Evolutionary conservation across 1,140 invertebrate species (phyloP).

Genomic region (Drosophila aff.): DNA sequence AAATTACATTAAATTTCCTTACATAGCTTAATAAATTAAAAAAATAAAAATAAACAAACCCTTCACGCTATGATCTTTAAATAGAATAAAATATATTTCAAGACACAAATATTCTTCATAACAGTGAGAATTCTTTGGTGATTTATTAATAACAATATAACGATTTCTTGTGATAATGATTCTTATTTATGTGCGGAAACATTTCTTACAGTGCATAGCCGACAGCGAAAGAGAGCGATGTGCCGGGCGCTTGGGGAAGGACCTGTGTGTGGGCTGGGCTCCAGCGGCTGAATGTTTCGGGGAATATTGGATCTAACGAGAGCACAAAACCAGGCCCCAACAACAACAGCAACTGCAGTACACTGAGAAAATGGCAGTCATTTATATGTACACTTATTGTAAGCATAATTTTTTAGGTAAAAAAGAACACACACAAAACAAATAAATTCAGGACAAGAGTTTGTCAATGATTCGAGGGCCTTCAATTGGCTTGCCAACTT

Average conservation of each 20-base stretch:
- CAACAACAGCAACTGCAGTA: constrained; percentile 8
- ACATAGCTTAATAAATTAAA: not conserved
- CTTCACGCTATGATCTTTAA: not conserved
- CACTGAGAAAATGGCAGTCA: not conserved
- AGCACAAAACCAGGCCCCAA: constrained; percentile 41
- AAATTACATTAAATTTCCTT: no score
- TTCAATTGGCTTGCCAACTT: no score
- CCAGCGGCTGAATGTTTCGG: constrained; percentile 3
- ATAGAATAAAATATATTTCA: not conserved
- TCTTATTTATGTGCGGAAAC: not conserved
- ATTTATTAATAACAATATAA: no score
- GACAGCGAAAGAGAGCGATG: constrained; percentile 1
- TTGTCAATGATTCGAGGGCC: no score
- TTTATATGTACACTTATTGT: not conserved
- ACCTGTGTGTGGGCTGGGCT: not conserved
- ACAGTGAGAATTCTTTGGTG: not conserved
- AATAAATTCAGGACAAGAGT: no score
- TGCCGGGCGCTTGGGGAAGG: not conserved
- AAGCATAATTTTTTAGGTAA: no score
- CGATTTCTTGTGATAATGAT: not conserved
- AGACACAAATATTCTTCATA: no score
- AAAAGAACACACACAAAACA: not conserved
- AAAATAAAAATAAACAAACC: not conserved
- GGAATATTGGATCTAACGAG: constrained; percentile 50
- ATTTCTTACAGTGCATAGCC: not conserved